Conservation (phyloP, 2,113 vertebrate species). For the Hirundichthys speculiger region DNA sequence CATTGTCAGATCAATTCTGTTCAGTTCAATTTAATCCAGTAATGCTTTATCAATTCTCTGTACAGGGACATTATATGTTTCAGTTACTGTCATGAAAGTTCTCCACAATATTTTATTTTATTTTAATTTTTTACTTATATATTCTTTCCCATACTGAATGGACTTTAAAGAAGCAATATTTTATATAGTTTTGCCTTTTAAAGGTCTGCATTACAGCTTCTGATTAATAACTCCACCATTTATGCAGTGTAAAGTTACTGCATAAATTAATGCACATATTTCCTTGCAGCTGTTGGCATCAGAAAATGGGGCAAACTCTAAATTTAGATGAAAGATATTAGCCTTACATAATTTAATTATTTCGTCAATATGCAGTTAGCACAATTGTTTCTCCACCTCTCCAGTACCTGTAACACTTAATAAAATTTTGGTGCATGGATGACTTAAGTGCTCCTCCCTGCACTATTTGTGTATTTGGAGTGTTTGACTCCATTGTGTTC, state of each 20-base stretch:
- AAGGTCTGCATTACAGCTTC: neutral
- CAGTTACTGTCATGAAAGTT: too few relatives aligned
- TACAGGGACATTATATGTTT: too few relatives aligned
- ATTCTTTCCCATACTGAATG: too few relatives aligned
- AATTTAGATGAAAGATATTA: slow-evolving; percentile 1
- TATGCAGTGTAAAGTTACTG: neutral
- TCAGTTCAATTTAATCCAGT: too few relatives aligned
- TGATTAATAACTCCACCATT: neutral
- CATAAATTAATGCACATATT: neutral
- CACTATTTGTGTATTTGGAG: neutral
- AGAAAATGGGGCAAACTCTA: neutral
- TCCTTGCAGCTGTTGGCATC: neutral
- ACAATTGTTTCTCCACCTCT: neutral
- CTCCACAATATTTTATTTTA: too few relatives aligned
- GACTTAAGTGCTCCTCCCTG: too few relatives aligned
- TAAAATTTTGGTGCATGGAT: neutral
- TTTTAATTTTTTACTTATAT: too few relatives aligned
- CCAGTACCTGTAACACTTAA: neutral
- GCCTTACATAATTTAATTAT: neutral
- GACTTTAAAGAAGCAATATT: too few relatives aligned
- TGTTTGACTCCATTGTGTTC: too few relatives aligned
- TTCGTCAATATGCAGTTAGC: neutral
- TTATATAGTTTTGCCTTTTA: neutral
- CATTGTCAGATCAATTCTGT: too few relatives aligned
- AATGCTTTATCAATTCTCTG: too few relatives aligned